Base-by-base conservation (phyloP, 2,888 invertebrate genomes). In the Syritta pipiens region DNA sequence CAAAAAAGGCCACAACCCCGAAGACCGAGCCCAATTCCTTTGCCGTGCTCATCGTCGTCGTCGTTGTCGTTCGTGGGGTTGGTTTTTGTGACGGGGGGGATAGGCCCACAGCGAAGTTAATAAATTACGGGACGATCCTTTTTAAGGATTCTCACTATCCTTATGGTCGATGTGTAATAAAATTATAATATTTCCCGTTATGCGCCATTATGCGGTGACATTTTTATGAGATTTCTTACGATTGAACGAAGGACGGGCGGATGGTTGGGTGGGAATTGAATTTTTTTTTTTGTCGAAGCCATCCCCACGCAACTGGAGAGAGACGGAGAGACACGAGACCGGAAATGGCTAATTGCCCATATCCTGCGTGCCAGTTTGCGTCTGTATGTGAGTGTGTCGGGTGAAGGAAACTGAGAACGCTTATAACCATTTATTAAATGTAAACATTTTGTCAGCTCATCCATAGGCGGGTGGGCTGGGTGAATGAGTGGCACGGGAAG, bases 131-230 rank as follows among this genome's bases (percentile, higher is more conserved):
- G 79, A 74, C 79, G 67, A 74, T 79, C 79, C 79, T 62, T 68
- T 57, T 62, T 65, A 59, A 65, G 49, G 63, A 24, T 20, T 40
- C 49, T 51, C 48, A 32, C 32, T 30, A 10, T 46, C 28, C 17
- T 20, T 42, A 22, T 22, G 2, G 65, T 26, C 35, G 2, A 3
- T 7, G 53, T 7, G 79, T 74, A 79, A 79, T 79, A 79, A 79
- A 79, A 79, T 79, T 79, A 79, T 68, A 79, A 79, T 79, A 79
- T 74, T 79, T 79, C 24, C 79, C 57, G 74, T 79, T 79, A 68
- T 74, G 67, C 57, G 35, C 60, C 67, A 79, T 79, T 79, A 68
- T 79, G 79, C 79, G 79, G 74, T 74, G 79, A 68, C 74, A 67
- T 62, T 79, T 74, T 79, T 79, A 79, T 79, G 79, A 68, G 79